These are phyloP conservation scores for Limulus polyphemus DNA, from an alignment of 2,888 invertebrate species.

Conservation along the genomic window DNA sequence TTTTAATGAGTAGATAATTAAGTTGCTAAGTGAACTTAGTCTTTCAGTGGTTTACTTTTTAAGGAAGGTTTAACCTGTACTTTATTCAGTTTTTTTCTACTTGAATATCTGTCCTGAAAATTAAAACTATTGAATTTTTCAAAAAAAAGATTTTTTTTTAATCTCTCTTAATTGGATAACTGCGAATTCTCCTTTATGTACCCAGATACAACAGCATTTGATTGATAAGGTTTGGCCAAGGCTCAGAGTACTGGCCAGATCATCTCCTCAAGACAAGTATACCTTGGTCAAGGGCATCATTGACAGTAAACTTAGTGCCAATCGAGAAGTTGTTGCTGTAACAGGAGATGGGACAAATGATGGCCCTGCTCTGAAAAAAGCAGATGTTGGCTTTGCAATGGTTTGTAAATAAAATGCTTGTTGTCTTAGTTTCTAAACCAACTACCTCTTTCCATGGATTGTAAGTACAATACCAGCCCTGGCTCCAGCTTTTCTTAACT, in stretches of 20 bases:
- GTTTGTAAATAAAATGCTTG: conserved; percentile 40
- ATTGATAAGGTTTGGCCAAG: conserved; percentile 95
- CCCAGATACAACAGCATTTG: conserved; percentile 74
- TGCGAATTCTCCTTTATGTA: background rate
- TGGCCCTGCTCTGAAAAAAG: conserved; percentile 26
- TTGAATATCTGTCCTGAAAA: background rate
- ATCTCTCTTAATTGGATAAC: too few species aligned
- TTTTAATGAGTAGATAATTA: background rate
- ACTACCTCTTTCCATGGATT: too few species aligned
- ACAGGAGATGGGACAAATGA: conserved; percentile 27
- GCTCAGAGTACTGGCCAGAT: conserved; percentile 45
- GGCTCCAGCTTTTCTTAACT: too few species aligned
- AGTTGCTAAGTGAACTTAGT: too few species aligned
- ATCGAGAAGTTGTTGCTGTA: conserved; percentile 59
- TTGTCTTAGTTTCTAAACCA: too few species aligned
- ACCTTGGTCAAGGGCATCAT: conserved; percentile 42
- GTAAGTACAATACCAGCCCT: too few species aligned
- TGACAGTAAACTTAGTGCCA: conserved; percentile 75
- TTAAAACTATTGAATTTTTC: conserved; percentile 2
- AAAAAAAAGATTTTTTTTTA: background rate
- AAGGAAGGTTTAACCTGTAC: background rate
- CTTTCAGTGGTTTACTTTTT: background rate
- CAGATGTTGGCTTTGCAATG: conserved; percentile 64
- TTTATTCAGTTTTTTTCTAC: background rate
- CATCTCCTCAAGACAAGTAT: conserved; percentile 25